Percentiles rank a stretch among this genome's conserved stretches.
Evolutionary conservation across 2,113 vertebrate species (phyloP).

Genomic region (Aepyceros melampus): DNA sequence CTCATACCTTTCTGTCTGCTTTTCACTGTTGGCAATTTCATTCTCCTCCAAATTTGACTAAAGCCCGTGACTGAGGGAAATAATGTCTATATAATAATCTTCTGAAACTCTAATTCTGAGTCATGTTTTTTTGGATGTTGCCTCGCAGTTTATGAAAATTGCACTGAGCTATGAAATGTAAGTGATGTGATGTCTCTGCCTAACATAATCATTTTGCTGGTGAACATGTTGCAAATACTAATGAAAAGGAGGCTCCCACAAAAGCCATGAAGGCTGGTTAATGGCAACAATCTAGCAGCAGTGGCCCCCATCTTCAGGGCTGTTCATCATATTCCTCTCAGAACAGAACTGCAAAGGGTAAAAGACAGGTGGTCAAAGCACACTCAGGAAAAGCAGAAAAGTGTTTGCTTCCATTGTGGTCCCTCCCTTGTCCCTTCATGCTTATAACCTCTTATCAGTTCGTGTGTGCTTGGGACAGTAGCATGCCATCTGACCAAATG

Average conservation of each 20-base stretch:
- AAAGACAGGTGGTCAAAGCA: conserved; percentile 12
- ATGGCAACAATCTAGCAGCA: conserved; percentile 41
- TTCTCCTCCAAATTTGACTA: conserved; percentile 99
- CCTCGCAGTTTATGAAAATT: conserved; percentile 91
- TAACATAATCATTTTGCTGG: conserved; percentile 89
- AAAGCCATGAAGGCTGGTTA: conserved; percentile 58
- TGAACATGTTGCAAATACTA: conserved; percentile 81
- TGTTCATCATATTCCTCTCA: background rate
- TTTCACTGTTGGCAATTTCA: conserved; percentile 98
- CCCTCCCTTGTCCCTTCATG: background rate
- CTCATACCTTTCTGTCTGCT: conserved; percentile 96
- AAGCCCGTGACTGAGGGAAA: conserved; percentile 98
- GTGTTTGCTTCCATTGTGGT: background rate
- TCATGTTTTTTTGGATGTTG: conserved; percentile 88
- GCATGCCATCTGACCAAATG: background rate
- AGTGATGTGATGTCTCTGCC: conserved; percentile 88
- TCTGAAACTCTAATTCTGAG: conserved; percentile 95
- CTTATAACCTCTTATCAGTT: background rate
- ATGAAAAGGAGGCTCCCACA: conserved; percentile 69
- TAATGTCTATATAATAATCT: conserved; percentile 99
- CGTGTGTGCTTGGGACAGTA: background rate
- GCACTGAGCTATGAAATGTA: conserved; percentile 89
- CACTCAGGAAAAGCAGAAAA: background rate
- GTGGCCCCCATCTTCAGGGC: background rate
- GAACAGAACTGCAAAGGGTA: background rate